These are phyloP conservation scores for Ophion obscuratus DNA, from an alignment of 2,888 invertebrate genomes.

Conservation along the genomic window DNA sequence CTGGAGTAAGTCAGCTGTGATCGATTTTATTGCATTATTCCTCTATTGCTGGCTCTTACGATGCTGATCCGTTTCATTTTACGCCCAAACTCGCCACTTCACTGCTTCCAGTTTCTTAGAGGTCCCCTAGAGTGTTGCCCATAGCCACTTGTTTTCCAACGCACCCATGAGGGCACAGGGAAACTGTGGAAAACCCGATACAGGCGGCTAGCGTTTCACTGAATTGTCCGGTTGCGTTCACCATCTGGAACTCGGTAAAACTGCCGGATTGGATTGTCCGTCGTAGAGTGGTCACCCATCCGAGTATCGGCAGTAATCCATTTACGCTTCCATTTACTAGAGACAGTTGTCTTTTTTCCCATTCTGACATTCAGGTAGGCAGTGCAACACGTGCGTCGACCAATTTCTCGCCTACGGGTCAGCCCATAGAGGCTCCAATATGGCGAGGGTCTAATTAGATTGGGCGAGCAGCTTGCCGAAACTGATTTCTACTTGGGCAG, in stretches of 20 bases:
- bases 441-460: constrained; percentile 53
- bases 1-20: no score
- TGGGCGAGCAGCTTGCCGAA: constrained; percentile 37
- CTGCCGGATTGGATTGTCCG: neutral
- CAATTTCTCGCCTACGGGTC: constrained; percentile 2
- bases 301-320: neutral
- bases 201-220: neutral
- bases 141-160: no score
- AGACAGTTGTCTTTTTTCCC: neutral
- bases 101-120: neutral
- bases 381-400: neutral
- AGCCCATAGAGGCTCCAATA: constrained; percentile 38
- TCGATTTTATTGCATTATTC: no score
- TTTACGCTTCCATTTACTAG: neutral
- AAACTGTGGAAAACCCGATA: neutral
- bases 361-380: neutral
- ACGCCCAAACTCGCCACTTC: neutral
- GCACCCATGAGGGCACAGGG: neutral
- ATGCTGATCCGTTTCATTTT: neutral
- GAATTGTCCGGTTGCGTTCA: neutral
- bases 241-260: neutral
- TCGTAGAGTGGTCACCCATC: neutral
- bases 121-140: no score
- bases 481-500: constrained; percentile 33
- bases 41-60: neutral